Base-by-base conservation (phyloP, 37 sponge, comb jelly and placozoan genomes). In the Lycopodina hypogea region DNA sequence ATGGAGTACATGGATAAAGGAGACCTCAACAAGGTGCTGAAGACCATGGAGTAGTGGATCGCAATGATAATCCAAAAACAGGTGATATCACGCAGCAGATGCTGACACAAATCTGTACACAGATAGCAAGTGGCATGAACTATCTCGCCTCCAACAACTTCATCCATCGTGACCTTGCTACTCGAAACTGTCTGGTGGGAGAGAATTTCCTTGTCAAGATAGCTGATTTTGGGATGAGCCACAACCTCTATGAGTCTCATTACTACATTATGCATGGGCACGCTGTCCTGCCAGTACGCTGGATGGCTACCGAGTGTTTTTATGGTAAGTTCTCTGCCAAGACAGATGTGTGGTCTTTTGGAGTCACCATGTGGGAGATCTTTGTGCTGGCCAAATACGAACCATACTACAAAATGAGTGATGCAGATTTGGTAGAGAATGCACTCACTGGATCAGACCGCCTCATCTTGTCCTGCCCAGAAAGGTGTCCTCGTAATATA, bases 251-350 rank as follows among this genome's bases (percentile, higher is more conserved):
- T 71, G 61, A 79, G 30, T 74, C 84, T 68, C 78, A 87, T 57
- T 91, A 91, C 65, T 87, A 87, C 72, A 32, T 53, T 24, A 72
- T 85, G 3, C 37, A 81, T 33, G 86, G 90, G 4, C 29, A 72
- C 1, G 78, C 83, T 23, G 61, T 85, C 45, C 82, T 84, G 2
- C 84, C 86, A 23, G 68, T 83, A 57, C 74, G 92, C 15, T 91
- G 92, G 92, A 91, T 91, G 92, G 83, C 92, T 4, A 68, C 42
- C 32, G 92, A 91, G 80, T 83, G 92, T 42, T 91, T 91, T 68
- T 86, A 75, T 53, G 92, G 92, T 1, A 75, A 63, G 37, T 91
- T 91, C 74, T 86, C 92, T 8, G 76, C 78, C 24, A 91, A 91
- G 66, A 61, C 84, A 1, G 92, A 91, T 69, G 87, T 91, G 32